Evolutionary conservation across 1,140 invertebrate genomes (phyloP), one percentile per base, ranked within the genome.

Genomic region (Drosophila seguyi): DNA sequence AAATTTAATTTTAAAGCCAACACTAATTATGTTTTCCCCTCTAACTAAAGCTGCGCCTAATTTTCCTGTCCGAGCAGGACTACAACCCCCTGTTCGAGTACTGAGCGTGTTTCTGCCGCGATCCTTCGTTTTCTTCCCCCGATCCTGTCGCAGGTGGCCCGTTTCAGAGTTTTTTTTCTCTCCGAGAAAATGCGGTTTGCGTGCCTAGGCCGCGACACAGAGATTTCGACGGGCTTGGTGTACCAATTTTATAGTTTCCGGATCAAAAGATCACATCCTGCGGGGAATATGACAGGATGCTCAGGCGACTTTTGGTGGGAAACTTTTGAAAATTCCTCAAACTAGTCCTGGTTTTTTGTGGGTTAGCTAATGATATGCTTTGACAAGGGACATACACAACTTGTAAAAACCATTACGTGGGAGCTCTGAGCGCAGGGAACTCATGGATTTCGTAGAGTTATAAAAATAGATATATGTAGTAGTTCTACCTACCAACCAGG

Each of bases 181-280:
- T 56, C 25, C 11, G 34, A 65, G 31, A 31, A 48, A 39, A 27
- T n/a, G 16, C 29, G 42, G 58, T 55, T 86, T 85, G 82, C 82
- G 82, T 86, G 82, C 39, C 71, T 63, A 41, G 55, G 36, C 67
- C 66, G 36, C 34, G 52, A 63, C 74, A 82, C 59, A 85, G 48
- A 85, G 77, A 85, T 85, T 85, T 81, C 50, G 34, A 63, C 67
- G 48, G 74, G 63, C 20, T 71, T 57, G 27, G 50, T 72, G 55
- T 57, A 62, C 50, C 58, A 86, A 83, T 91, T 91, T 91, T 85
- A 90, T 86, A 76, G 90, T 91, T 91, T 91, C 88, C 88, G 90
- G 90, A 91, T 91, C 90, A 91, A 91, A 90, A 90, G 90, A 91
- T 91, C 88, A 90, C 31, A 83, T 91, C 90, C 90, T 91, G 88